Conservation (phyloP, 2,113 vertebrate species). For the Thalassarche chlororhynchos region DNA sequence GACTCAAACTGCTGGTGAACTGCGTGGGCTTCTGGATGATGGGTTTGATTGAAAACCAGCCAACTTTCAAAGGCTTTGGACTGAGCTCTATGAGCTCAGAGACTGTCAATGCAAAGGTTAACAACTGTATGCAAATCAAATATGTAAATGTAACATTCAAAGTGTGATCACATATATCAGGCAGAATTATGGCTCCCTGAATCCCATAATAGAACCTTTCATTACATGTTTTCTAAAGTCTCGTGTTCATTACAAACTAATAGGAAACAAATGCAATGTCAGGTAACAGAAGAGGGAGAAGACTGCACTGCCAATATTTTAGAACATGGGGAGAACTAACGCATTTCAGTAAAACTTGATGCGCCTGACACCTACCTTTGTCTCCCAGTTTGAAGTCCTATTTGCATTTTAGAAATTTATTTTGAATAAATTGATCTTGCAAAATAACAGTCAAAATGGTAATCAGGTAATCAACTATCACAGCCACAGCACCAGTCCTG, state of each 20-base stretch:
- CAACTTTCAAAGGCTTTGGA: constrained; percentile 8
- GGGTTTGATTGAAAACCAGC: neutral
- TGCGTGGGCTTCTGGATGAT: neutral
- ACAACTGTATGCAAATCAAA: constrained; percentile 57
- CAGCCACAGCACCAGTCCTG: neutral
- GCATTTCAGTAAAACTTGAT: neutral
- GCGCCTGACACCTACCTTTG: neutral
- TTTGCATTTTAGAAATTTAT: neutral
- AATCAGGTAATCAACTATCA: neutral
- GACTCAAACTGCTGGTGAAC: neutral
- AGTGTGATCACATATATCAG: constrained; percentile 36
- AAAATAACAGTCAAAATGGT: neutral
- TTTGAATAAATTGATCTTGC: neutral
- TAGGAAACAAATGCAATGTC: neutral
- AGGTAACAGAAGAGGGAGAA: neutral
- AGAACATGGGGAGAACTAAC: accelerated
- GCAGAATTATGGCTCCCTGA: constrained; percentile 13
- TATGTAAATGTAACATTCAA: constrained; percentile 68
- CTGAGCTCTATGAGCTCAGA: neutral
- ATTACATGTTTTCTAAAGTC: neutral
- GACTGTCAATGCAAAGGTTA: constrained; percentile 49
- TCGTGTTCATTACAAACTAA: neutral
- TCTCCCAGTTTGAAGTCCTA: neutral
- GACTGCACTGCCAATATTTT: neutral
- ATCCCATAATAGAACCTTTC: neutral